A percentile compares a stretch with the other conserved stretches of the same genome.
phyloP scores from a whole-genome alignment of 2,888 invertebrate species.

The Amphiduros pacificus region DNA sequence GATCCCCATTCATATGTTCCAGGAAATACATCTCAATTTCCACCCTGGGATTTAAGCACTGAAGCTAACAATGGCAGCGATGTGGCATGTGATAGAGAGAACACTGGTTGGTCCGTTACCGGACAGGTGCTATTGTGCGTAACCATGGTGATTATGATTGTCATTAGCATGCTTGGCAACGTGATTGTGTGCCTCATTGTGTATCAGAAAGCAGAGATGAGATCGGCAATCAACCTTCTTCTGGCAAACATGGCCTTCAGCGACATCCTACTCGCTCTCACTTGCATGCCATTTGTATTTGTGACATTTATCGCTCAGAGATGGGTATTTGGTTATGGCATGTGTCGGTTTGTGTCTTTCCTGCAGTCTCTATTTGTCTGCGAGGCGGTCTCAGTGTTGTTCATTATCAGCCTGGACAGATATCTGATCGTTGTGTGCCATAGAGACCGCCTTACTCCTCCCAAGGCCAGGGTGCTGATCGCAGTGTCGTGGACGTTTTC shows the following conservation, averaged over 20 bases:
- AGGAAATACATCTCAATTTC: too few species aligned
- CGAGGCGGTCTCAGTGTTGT: conserved; percentile 38
- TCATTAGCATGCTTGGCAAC: conserved; percentile 39
- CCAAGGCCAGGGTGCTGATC: conserved; percentile 34
- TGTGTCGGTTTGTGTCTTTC: conserved; percentile 34
- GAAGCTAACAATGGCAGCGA: too few species aligned
- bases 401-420: conserved; percentile 46
- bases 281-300: conserved; percentile 40
- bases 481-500: conserved; percentile 34
- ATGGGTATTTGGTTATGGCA: conserved; percentile 30
- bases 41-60: too few species aligned
- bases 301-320: conserved; percentile 26
- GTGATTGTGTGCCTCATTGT: conserved; percentile 44
- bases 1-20: too few species aligned
- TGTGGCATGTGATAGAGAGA: too few species aligned
- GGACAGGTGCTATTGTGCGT: not conserved
- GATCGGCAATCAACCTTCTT: conserved; percentile 50
- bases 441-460: conserved; percentile 38
- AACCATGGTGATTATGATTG: conserved; percentile 21
- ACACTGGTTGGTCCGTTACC: too few species aligned
- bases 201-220: conserved; percentile 46
- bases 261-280: conserved; percentile 36
- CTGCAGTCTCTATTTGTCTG: conserved; percentile 36
- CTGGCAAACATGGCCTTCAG: conserved; percentile 47
- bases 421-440: conserved; percentile 44